Evolutionary conservation across 2,888 invertebrate species (phyloP).

Genomic region (Lasioglossum villosulum): DNA sequence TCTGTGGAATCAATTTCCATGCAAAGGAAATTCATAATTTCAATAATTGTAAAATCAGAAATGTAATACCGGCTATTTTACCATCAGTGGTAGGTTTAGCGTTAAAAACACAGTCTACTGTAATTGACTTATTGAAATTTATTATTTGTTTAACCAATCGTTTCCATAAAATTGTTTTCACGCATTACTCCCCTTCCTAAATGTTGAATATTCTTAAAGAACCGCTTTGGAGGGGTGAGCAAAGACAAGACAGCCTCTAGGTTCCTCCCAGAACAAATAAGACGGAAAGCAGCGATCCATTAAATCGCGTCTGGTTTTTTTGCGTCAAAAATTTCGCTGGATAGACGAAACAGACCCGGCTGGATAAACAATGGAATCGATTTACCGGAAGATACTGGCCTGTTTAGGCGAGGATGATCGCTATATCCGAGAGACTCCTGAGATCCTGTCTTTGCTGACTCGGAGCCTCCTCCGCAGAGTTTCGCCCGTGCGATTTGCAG

Average conservation of each 20-base stretch:
- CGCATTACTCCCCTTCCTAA: too few relatives aligned
- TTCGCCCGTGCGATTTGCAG: conserved; percentile 58
- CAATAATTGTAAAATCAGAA: too few relatives aligned
- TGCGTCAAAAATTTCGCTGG: conserved; percentile 21
- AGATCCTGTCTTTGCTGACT: conserved; percentile 60
- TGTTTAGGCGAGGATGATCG: conserved; percentile 7
- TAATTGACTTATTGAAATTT: too few relatives aligned
- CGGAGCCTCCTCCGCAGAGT: conserved; percentile 50
- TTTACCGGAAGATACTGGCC: not conserved
- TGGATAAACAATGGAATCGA: conserved; percentile 56
- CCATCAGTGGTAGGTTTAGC: too few relatives aligned
- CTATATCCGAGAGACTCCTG: conserved; percentile 28
- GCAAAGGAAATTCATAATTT: too few relatives aligned
- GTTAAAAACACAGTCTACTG: too few relatives aligned
- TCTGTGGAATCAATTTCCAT: too few relatives aligned
- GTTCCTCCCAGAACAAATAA: not conserved
- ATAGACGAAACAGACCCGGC: conserved; percentile 24
- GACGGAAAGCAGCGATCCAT: not conserved
- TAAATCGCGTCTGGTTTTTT: not conserved
- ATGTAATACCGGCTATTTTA: too few relatives aligned
- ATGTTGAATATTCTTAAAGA: not conserved
- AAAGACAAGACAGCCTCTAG: not conserved
- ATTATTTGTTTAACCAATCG: too few relatives aligned
- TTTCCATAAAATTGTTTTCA: not conserved
- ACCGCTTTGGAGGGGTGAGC: not conserved